These are phyloP conservation scores for Phylloscopus trochiloides DNA, from an alignment of 2,113 vertebrate genomes.

Conservation along the genomic window DNA sequence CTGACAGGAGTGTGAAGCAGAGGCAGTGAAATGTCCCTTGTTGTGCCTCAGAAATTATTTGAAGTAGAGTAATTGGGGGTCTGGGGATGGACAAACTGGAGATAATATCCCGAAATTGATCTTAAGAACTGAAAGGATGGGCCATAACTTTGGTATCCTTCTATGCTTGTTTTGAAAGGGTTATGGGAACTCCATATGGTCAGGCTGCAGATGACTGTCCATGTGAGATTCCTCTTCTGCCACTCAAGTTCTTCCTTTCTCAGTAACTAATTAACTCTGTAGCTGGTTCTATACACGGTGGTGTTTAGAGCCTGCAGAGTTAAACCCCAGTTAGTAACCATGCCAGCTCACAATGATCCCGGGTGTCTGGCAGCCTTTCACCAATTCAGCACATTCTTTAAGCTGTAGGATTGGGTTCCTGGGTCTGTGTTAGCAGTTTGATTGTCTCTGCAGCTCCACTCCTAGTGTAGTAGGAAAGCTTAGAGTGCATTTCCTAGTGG, in stretches of 20 bases:
- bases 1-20: background rate
- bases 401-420: conserved; percentile 22
- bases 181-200: background rate
- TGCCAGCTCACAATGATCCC: background rate
- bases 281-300: background rate
- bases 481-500: conserved; percentile 7
- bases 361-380: conserved; percentile 41
- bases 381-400: conserved; percentile 20
- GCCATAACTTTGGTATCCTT: background rate
- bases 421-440: conserved; percentile 40
- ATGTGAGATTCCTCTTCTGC: background rate
- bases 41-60: background rate
- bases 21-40: background rate
- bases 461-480: background rate
- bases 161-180: background rate
- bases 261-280: background rate
- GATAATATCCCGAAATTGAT: background rate
- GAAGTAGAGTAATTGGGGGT: background rate
- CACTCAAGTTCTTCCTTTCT: background rate
- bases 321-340: background rate
- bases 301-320: background rate
- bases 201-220: background rate
- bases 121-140: background rate
- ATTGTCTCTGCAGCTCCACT: background rate
- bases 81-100: background rate